These are phyloP conservation scores for Acrocephalus kingi DNA, from an alignment of 2,113 vertebrate species.

Conservation along the genomic window DNA sequence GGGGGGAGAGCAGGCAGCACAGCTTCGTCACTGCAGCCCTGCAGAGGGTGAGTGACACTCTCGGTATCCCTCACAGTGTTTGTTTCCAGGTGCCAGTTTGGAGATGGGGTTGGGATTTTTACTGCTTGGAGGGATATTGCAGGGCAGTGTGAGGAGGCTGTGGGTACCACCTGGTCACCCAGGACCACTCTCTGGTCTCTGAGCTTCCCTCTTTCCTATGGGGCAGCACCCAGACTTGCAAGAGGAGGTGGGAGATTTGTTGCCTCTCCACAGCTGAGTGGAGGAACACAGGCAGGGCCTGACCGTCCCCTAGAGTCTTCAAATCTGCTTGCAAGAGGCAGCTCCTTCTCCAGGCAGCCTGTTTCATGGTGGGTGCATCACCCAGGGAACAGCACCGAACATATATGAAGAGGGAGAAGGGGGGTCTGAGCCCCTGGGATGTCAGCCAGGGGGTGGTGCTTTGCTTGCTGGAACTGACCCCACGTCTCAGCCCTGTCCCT, in stretches of 20 bases:
- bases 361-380: background rate
- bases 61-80: accelerated
- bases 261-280: background rate
- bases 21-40: background rate
- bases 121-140: background rate
- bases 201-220: background rate
- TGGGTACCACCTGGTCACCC: background rate
- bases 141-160: background rate
- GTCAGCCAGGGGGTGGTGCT: background rate
- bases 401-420: background rate
- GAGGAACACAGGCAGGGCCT: background rate
- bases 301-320: background rate
- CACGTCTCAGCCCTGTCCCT: accelerated
- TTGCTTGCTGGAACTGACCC: background rate
- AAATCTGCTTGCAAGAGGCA: background rate
- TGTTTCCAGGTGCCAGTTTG: background rate
- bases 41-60: background rate
- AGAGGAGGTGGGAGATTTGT: background rate
- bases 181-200: background rate
- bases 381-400: accelerated
- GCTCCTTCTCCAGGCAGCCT: background rate
- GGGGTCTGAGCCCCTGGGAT: background rate
- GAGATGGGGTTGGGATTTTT: background rate
- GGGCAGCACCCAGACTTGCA: background rate
- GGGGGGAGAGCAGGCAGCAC: background rate